A percentile compares a stretch with the other conserved stretches of the same genome.
These are phyloP conservation scores for Zaprionus davidi DNA, from an alignment of 1,140 invertebrate species.

Conservation along the genomic window DNA sequence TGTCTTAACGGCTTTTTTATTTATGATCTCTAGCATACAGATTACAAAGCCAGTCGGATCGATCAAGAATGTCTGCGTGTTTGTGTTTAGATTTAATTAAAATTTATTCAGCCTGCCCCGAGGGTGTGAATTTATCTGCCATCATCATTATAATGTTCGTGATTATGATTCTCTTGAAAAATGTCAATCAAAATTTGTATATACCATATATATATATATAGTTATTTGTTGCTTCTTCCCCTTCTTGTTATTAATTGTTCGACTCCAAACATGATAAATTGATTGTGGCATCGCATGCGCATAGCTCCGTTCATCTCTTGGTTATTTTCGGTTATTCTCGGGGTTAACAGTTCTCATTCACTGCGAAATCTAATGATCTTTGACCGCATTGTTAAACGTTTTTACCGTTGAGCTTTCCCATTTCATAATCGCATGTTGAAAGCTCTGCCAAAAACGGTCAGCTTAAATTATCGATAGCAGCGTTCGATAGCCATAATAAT, in stretches of 20 bases:
- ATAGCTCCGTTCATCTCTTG: slow-evolving; percentile 15
- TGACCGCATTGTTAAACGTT: slow-evolving; percentile 30
- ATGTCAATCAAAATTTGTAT: slow-evolving; percentile 72
- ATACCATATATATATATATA: not conserved
- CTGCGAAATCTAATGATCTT: slow-evolving; percentile 22
- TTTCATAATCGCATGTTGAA: slow-evolving; percentile 12
- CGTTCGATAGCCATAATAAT: slow-evolving; percentile 13
- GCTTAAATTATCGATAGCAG: slow-evolving; percentile 15
- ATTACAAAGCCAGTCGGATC: slow-evolving; percentile 14
- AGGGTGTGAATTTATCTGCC: slow-evolving; percentile 77
- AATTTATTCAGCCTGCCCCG: slow-evolving; percentile 69
- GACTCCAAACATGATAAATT: slow-evolving; percentile 41
- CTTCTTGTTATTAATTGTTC: slow-evolving; percentile 58
- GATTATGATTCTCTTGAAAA: slow-evolving; percentile 38
- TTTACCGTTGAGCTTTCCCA: slow-evolving; percentile 20
- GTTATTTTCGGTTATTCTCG: slow-evolving; percentile 11
- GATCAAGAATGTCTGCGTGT: not conserved
- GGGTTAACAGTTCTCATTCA: slow-evolving; percentile 25
- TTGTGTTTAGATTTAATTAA: slow-evolving; percentile 44
- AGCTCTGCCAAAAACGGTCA: slow-evolving; percentile 1
- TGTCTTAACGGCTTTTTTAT: slow-evolving; percentile 69
- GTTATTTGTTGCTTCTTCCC: not conserved
- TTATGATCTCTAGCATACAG: slow-evolving; percentile 54
- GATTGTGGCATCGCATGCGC: not conserved
- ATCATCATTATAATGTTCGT: slow-evolving; percentile 58